Conservation (phyloP, 1,140 invertebrate species). For the Zaprionus ghesquierei region DNA sequence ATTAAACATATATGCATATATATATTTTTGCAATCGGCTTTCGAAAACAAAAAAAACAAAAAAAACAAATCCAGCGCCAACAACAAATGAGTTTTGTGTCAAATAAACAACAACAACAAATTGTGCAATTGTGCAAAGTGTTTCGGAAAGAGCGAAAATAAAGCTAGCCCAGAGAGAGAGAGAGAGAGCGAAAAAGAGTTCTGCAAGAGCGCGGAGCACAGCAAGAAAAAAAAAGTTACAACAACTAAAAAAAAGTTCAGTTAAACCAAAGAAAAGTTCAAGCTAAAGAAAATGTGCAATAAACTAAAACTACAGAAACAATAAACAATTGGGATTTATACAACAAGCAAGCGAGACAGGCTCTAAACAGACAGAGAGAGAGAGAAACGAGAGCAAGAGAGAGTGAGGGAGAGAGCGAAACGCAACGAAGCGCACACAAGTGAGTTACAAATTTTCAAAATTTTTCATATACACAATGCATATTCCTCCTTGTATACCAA, state of each 20-base stretch:
- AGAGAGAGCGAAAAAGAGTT: background rate
- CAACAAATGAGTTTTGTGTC: constrained; percentile 28
- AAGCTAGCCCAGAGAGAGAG: background rate
- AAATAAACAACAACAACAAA: constrained; percentile 48
- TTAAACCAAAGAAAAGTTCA: constrained; percentile 35
- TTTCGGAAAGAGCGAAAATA: constrained; percentile 6
- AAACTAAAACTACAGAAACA: constrained; percentile 43
- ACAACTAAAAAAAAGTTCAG: constrained; percentile 30
- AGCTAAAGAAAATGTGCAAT: constrained; percentile 68
- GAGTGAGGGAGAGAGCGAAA: constrained; percentile 16
- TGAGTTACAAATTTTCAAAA: constrained; percentile 71
- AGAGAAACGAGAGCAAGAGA: constrained; percentile 1
- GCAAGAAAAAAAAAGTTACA: constrained; percentile 13
- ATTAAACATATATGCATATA: constrained; percentile 7
- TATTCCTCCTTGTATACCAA: constrained; percentile 33
- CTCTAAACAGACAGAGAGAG: constrained; percentile 21
- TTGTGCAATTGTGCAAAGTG: constrained; percentile 50
- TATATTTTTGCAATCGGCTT: constrained; percentile 44
- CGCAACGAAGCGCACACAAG: constrained; percentile 70
- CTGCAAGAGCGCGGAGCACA: constrained; percentile 1
- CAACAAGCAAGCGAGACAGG: constrained; percentile 14
- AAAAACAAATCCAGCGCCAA: background rate
- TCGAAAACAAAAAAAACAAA: constrained; percentile 35
- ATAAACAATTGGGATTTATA: constrained; percentile 50
- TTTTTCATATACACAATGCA: constrained; percentile 53